Percentiles rank a stretch among this genome's conserved stretches.
Conservation (phyloP, 2,888 invertebrate species). For the Cephus pulcher region DNA sequence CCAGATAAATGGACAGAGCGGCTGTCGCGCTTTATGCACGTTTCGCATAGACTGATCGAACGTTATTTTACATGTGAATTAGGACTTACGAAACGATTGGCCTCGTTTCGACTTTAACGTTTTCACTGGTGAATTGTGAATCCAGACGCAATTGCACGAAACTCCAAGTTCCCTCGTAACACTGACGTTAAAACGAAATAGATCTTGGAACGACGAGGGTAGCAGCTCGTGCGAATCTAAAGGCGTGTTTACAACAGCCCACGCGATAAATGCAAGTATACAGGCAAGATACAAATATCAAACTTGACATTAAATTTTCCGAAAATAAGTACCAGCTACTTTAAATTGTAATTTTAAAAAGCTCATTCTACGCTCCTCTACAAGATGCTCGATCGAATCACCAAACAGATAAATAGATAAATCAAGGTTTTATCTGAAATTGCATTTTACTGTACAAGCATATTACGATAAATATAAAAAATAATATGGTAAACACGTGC, state of each 20-base stretch:
- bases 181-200: conserved; percentile 18
- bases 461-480: background rate
- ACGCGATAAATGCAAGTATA: background rate
- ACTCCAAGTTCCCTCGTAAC: conserved; percentile 12
- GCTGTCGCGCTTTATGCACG: background rate
- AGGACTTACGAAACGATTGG: background rate
- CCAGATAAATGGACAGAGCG: background rate
- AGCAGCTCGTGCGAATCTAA: conserved; percentile 9
- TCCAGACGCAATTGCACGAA: background rate
- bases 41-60: background rate
- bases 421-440: too few relatives aligned
- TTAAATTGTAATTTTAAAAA: background rate
- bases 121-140: background rate
- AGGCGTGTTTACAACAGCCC: background rate
- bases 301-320: background rate
- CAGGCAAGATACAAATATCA: background rate
- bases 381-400: too few relatives aligned
- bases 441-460: too few relatives aligned
- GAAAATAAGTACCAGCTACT: background rate
- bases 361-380: too few relatives aligned
- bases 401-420: too few relatives aligned
- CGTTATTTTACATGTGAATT: background rate
- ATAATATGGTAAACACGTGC: background rate
- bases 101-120: background rate
- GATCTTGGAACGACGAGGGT: conserved; percentile 14